Evolutionary conservation across 2,797 vertebrate genomes (phyloP), one percentile per base, ranked within the genome.

Genomic region (Myiothlypis coronata): DNA sequence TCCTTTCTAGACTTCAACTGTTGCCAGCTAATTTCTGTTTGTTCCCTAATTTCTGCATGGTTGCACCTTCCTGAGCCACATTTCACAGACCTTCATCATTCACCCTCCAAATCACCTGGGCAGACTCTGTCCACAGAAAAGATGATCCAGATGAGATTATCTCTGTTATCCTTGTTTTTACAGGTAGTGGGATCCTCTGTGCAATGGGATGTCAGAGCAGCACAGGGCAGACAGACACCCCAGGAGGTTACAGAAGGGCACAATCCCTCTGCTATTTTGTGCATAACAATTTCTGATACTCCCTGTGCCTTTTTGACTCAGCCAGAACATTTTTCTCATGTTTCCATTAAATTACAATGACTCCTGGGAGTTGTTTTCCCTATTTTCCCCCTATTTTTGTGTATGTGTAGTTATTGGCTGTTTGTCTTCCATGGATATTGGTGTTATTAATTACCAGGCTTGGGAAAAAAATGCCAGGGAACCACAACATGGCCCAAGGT

Each of bases 341-440:
- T n/a, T 78, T 47, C 39, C 39, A 72, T 37, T 72, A 43, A 68
- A 49, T 6, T 53, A 34, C 32, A 68, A 32, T 5, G 28, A 63
- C 16, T 53, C 43, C 34, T 37, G 53, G 2, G 1, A 0, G 6
- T 9, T 15, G 21, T 65, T 22, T 4, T 1, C 6, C 9, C 27
- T 65, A 2, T 6, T 80, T 49, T 49, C 13, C 18, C 24, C 24
- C 34, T 37, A 7, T 8, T 71, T 55, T n/a, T 20, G 28, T 10
- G 7, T 20, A 35, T 11, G 27, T 46, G 27, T 30, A 61, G 20
- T 37, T 34, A 30, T 6, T 6, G 30, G 23, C 27, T 43, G 11
- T 77, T 88, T 63, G 55, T 49, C 32, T 76, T n/a, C n/a, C 41
- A 12, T 0, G 3, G 37, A 39, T 7, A 24, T 39, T 72, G 24